Percentiles rank a stretch among this genome's conserved stretches.
These are phyloP conservation scores for Poeciliopsis occidentalis DNA, from an alignment of 2,113 vertebrate genomes.

Conservation along the genomic window DNA sequence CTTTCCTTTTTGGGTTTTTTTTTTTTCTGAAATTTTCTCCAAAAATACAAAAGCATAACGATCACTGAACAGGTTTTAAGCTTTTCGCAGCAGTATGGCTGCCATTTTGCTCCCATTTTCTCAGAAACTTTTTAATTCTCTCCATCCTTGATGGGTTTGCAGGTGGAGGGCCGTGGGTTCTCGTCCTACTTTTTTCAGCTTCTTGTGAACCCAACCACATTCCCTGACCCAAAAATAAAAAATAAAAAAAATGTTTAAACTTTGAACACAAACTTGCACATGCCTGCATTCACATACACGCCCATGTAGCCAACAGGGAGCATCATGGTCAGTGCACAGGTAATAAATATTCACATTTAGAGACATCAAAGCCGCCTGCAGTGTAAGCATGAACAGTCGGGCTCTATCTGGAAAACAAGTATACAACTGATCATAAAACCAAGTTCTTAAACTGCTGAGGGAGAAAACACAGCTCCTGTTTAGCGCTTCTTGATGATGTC, in stretches of 20 bases:
- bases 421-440: neutral
- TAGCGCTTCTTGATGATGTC: conserved; percentile 54
- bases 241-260: conserved; percentile 39
- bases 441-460: conserved; percentile 7
- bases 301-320: conserved; percentile 66
- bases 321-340: conserved; percentile 68
- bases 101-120: conserved; percentile 72
- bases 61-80: conserved; percentile 73
- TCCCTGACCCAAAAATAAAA: conserved; percentile 47
- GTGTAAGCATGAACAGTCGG: conserved; percentile 11
- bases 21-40: conserved; percentile 64
- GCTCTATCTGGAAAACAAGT: conserved; percentile 7
- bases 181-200: conserved; percentile 72
- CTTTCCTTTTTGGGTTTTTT: conserved; percentile 32
- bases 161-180: conserved; percentile 70
- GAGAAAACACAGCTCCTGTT: conserved; percentile 30
- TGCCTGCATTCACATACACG: conserved; percentile 20
- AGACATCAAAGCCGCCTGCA: conserved; percentile 64
- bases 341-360: conserved; percentile 79
- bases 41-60: conserved; percentile 80
- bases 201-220: conserved; percentile 72
- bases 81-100: conserved; percentile 44
- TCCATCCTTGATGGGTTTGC: conserved; percentile 41
- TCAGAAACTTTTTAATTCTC: conserved; percentile 46
- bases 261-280: conserved; percentile 46